Evolutionary conservation across 2,113 vertebrate genomes (phyloP).

Genomic region (Gopherus evgoodei): DNA sequence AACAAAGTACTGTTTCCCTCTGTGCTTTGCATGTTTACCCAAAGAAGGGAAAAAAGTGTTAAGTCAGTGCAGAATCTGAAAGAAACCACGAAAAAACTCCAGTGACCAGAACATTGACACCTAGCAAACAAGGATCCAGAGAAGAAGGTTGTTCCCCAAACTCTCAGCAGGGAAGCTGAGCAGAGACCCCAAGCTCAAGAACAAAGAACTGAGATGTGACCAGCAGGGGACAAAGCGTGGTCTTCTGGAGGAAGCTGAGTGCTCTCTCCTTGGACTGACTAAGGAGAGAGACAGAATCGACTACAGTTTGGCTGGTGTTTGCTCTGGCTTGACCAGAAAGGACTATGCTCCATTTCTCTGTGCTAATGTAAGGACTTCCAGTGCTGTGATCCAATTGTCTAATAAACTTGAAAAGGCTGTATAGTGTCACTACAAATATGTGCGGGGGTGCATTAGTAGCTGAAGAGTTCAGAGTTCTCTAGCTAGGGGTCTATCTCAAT

Average conservation of each 20-base stretch:
- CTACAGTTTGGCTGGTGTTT: not conserved
- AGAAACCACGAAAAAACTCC: not conserved
- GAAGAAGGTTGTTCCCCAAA: not conserved
- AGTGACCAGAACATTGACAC: not conserved
- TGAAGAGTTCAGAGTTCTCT: not conserved
- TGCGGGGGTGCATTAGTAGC: not conserved
- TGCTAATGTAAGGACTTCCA: not conserved
- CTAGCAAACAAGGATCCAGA: not conserved
- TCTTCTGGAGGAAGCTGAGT: not conserved
- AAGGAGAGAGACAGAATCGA: not conserved
- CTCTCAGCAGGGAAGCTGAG: not conserved
- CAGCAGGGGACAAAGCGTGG: not conserved
- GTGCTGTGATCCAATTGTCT: not conserved
- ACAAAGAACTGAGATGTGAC: not conserved
- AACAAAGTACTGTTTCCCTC: not conserved
- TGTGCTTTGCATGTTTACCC: not conserved
- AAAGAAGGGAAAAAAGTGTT: not conserved
- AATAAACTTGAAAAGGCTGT: not conserved
- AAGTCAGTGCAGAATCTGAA: not conserved
- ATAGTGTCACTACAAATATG: not conserved
- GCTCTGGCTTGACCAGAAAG: not conserved
- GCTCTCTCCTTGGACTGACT: not conserved
- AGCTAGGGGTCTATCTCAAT: not conserved
- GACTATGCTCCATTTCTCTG: not conserved
- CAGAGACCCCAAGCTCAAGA: not conserved